Conservation (phyloP, 2,888 invertebrate genomes). For the Himalopsyche japonica region DNA sequence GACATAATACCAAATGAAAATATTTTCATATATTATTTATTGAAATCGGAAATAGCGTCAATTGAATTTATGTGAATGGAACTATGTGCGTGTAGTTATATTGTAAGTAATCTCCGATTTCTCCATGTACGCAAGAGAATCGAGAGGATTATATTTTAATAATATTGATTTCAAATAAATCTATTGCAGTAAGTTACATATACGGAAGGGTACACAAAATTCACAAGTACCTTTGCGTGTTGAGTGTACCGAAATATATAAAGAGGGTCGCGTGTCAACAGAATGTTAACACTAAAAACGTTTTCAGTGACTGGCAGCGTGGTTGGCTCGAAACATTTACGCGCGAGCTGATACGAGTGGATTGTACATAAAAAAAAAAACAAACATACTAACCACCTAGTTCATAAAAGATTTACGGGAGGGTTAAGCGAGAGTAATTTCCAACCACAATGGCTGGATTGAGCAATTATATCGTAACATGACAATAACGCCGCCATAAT, state of each 20-base stretch:
- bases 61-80: no score
- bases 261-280: not conserved
- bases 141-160: no score
- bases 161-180: no score
- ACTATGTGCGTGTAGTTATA: no score
- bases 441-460: not conserved
- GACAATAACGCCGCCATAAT: not conserved
- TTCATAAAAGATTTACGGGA: not conserved
- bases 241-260: not conserved
- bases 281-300: not conserved
- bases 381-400: no score
- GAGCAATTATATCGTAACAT: not conserved
- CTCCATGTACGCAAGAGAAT: no score
- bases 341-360: not conserved
- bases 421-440: not conserved
- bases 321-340: not conserved
- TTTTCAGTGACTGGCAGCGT: not conserved
- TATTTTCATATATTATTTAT: no score
- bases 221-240: not conserved
- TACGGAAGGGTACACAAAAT: not conserved
- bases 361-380: not conserved
- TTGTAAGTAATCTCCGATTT: no score
- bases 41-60: no score
- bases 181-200: no score
- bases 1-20: no score